Conservation (phyloP, 2,797 vertebrate species). For the Sebastes itinus region DNA sequence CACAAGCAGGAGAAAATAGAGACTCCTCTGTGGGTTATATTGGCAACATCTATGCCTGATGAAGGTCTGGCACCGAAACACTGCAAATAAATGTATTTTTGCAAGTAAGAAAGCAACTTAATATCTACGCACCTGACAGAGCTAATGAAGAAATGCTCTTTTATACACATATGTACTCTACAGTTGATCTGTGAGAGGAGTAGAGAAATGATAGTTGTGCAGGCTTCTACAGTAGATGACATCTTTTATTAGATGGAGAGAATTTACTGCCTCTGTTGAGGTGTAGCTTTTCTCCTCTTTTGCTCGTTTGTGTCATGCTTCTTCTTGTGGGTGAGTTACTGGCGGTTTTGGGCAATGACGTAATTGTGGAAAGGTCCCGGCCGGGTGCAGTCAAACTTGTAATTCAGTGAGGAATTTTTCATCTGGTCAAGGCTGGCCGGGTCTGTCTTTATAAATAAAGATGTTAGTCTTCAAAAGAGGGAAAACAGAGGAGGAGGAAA, state of each 20-base stretch:
- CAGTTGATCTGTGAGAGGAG: neutral
- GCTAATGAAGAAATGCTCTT: conserved; percentile 32
- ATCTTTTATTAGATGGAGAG: conserved; percentile 33
- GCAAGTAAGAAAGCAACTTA: neutral
- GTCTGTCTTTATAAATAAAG: conserved; percentile 70
- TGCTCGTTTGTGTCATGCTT: conserved; percentile 52
- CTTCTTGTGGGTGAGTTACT: conserved; percentile 60
- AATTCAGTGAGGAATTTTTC: conserved; percentile 78
- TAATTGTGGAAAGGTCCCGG: conserved; percentile 70
- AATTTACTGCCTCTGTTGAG: conserved; percentile 46
- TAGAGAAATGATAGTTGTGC: neutral
- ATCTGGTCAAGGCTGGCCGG: conserved; percentile 65
- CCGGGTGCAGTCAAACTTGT: conserved; percentile 71
- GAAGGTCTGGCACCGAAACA: neutral
- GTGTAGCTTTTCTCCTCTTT: conserved; percentile 32
- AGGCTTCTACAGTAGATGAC: neutral
- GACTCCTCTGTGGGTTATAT: conserved; percentile 17
- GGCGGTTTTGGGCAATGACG: conserved; percentile 70
- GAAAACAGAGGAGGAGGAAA: conserved; percentile 3
- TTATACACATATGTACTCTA: neutral
- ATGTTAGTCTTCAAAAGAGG: conserved; percentile 56
- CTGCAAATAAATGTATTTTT: neutral
- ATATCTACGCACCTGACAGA: conserved; percentile 16
- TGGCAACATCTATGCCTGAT: conserved; percentile 17
- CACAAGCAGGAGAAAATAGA: conserved; percentile 3